These are phyloP conservation scores for Paralichthys olivaceus DNA, from an alignment of 2,113 vertebrate genomes.

Conservation along the genomic window DNA sequence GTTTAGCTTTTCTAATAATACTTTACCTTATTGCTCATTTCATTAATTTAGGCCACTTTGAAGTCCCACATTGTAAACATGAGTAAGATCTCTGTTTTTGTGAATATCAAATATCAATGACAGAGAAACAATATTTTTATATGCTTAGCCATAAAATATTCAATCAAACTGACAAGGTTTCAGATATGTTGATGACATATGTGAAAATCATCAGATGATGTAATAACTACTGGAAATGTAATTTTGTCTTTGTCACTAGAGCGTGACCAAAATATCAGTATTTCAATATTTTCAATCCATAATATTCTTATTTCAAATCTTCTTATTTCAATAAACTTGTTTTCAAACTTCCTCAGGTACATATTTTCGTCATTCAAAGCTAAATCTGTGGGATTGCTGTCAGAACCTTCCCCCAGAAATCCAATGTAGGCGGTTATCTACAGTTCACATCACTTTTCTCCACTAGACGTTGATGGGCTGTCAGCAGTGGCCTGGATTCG, in stretches of 20 bases:
- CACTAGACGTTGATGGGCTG: constrained; percentile 25
- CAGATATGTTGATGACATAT: neutral
- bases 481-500: constrained; percentile 20
- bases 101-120: no score
- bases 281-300: no score
- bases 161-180: neutral
- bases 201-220: neutral
- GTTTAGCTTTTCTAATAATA: constrained; percentile 9
- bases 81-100: no score
- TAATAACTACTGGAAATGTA: neutral
- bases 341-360: neutral
- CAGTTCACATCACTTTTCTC: constrained; percentile 9
- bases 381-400: neutral
- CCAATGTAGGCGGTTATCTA: neutral
- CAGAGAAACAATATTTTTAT: neutral
- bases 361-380: neutral
- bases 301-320: no score
- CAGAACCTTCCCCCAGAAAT: neutral
- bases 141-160: neutral
- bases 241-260: no score
- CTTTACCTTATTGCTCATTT: neutral
- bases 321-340: neutral
- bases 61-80: neutral
- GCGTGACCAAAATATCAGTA: neutral
- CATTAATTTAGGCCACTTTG: neutral